Evolutionary conservation across 2,113 vertebrate species (phyloP), one percentile per base, ranked within the genome.

Genomic region (Odontesthes bonariensis): DNA sequence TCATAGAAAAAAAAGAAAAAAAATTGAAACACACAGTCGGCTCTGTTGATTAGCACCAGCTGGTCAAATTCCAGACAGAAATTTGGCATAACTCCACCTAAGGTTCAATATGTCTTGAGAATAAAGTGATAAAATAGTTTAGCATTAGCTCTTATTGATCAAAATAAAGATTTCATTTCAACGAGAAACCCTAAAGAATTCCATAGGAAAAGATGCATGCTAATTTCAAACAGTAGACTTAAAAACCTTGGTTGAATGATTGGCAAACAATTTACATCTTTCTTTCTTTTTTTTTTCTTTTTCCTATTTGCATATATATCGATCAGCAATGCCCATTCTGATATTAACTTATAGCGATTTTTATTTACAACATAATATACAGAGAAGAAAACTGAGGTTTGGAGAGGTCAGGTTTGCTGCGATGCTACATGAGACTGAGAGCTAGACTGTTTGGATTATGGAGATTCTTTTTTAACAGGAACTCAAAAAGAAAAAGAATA

Each of bases 1-100:
- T 87, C 88, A 91, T 95, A 95, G 91, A 94, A 94, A 95, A 88
- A 75, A 75, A 3, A 75, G 93, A 94, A 95, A 88, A 75, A 75
- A 3, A 75, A 75, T 49, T 49, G 1, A 91, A 88, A 91, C 86
- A 91, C 86, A 84, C 86, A 77, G 83, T 83, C 65, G 65, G 81
- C 79, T 83, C 62, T 66, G 73, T 86, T 73, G 81, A 91, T 90
- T 93, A 95, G 96, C 95, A 96, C 95, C 95, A 90, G 84, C 80
- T 83, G 85, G 81, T 90, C 84, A 87, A 80, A 85, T 79, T 86
- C 84, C 82, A 84, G 68, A 77, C 38, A 82, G 44, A 77, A 79
- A 88, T 91, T 92, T 89, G 89, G 89, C 91, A 76, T 83, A 70
- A 88, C 58, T 51, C 79, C 81, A 81, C 81, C 69, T 64, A 81